These are phyloP conservation scores for Diplazon laetatorius DNA, from an alignment of 2,888 invertebrate species.

Conservation along the genomic window DNA sequence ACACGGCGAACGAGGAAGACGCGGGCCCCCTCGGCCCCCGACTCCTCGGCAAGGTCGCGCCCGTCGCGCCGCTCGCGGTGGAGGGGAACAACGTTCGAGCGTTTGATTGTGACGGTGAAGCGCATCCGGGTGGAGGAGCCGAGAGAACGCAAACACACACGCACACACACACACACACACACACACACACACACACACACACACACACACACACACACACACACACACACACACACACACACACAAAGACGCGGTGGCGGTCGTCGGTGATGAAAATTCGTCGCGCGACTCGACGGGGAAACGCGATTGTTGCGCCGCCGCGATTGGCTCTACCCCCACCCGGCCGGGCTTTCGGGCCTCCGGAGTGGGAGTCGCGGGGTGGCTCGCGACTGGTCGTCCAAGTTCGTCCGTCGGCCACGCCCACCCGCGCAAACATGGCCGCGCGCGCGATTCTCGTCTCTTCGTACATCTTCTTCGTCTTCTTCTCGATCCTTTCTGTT, in stretches of 20 bases:
- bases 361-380: constrained; percentile 71
- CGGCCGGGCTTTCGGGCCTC: not conserved
- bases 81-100: constrained; percentile 44
- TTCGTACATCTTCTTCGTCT: no score
- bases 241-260: constrained; percentile 23
- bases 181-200: constrained; percentile 19
- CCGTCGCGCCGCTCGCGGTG: constrained; percentile 39
- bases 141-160: no score
- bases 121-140: constrained; percentile 52
- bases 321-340: constrained; percentile 56
- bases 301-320: constrained; percentile 19
- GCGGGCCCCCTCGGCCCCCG: constrained; percentile 51
- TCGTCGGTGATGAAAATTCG: constrained; percentile 54
- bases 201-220: constrained; percentile 24
- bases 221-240: not conserved
- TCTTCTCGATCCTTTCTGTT: constrained; percentile 61
- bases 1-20: constrained; percentile 64
- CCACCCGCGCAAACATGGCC: constrained; percentile 82
- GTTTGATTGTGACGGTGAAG: constrained; percentile 52
- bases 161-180: constrained; percentile 7
- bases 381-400: constrained; percentile 78
- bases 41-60: constrained; percentile 27
- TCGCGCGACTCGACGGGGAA: constrained; percentile 48
- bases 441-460: constrained; percentile 66
- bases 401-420: constrained; percentile 76